A percentile compares a stretch with the other conserved stretches of the same genome.
phyloP scores from a whole-genome alignment of 2,797 vertebrate genomes.

The Dryobates pubescens region DNA sequence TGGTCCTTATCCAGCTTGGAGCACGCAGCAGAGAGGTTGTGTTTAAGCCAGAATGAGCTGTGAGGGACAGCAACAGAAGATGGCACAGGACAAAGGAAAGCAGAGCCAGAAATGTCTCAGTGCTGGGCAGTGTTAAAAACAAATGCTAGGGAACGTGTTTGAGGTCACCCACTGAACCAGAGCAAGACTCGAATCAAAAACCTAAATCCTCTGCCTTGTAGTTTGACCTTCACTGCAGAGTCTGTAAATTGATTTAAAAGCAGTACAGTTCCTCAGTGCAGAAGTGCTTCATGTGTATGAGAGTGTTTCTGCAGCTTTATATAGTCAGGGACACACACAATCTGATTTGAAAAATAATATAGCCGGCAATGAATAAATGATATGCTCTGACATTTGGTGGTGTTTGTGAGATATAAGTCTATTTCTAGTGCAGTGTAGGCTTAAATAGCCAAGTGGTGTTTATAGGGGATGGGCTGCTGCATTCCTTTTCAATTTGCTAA shows the following conservation, averaged over 20 bases:
- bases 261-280: not conserved
- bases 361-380: slow-evolving; percentile 42
- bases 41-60: not conserved
- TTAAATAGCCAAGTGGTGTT: slow-evolving; percentile 64
- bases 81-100: not conserved
- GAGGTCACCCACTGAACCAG: not conserved
- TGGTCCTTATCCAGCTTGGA: not conserved
- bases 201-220: not conserved
- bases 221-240: not conserved
- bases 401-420: slow-evolving; percentile 62
- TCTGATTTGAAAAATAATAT: slow-evolving; percentile 56
- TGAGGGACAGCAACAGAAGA: not conserved
- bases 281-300: not conserved
- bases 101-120: not conserved
- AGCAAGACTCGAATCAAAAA: not conserved
- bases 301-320: slow-evolving; percentile 22
- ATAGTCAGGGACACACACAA: slow-evolving; percentile 27
- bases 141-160: not conserved
- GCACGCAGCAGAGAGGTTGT: not conserved
- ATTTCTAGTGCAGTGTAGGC: slow-evolving; percentile 52
- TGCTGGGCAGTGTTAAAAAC: not conserved
- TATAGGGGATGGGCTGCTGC: slow-evolving; percentile 48
- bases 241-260: slow-evolving; percentile 6
- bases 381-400: slow-evolving; percentile 43
- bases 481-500: slow-evolving; percentile 66